phyloP scores from a whole-genome alignment of 2,797 vertebrate species.

The Ataeniobius toweri region DNA sequence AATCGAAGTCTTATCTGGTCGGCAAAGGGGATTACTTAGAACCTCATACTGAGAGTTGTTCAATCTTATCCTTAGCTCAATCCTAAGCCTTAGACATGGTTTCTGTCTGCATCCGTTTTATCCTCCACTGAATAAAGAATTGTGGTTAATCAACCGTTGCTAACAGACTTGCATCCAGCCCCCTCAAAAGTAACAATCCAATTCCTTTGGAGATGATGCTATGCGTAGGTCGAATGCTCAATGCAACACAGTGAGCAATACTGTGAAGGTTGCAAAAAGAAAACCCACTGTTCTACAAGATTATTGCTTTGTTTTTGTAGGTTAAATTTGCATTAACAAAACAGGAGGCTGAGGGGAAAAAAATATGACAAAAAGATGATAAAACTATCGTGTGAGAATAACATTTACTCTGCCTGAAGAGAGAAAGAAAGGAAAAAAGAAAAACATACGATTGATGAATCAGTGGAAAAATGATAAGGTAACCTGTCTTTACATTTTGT shows the following conservation, averaged over 20 bases:
- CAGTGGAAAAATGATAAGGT: neutral
- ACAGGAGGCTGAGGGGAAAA: neutral
- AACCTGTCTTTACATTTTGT: neutral
- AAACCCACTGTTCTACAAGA: neutral
- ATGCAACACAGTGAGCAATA: slow-evolving; percentile 5
- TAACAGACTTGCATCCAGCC: slow-evolving; percentile 3
- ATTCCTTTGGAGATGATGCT: neutral
- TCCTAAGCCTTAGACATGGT: neutral
- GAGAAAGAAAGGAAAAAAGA: neutral
- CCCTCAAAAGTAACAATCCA: slow-evolving; percentile 6
- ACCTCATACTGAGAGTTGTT: slow-evolving; percentile 1
- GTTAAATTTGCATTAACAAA: neutral
- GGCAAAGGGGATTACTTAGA: slow-evolving; percentile 4
- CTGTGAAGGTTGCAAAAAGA: neutral
- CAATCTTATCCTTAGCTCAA: neutral
- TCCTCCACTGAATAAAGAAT: neutral
- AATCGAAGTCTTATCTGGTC: neutral
- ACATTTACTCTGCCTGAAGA: neutral
- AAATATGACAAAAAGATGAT: neutral
- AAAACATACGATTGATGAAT: neutral
- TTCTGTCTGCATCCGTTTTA: neutral
- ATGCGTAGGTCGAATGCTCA: neutral
- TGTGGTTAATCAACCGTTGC: slow-evolving; percentile 4
- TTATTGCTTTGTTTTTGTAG: neutral
- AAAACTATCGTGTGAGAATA: neutral